Percentiles rank a stretch among this genome's conserved stretches.
phyloP scores from a whole-genome alignment of 2,113 vertebrate species.

The Chlamydotis undulata region DNA sequence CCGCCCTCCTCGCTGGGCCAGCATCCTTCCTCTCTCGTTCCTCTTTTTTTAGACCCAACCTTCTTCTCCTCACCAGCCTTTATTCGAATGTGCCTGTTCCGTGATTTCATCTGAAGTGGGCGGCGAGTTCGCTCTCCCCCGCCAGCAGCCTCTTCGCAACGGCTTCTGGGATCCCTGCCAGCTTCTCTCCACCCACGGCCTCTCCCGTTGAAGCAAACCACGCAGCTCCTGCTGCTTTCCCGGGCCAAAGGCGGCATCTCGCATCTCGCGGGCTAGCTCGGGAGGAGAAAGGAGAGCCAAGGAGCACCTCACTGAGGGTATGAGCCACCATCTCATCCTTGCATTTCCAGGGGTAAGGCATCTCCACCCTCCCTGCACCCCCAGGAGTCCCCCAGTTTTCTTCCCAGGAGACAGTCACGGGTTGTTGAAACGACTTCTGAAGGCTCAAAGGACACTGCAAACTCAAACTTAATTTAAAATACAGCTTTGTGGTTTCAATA shows the following conservation, averaged over 20 bases:
- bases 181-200: slow-evolving; percentile 58
- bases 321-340: accelerated
- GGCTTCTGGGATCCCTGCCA: slow-evolving; percentile 47
- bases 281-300: neutral
- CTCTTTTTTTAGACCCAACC: neutral
- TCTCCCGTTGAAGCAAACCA: slow-evolving; percentile 11
- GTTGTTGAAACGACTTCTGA: accelerated
- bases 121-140: slow-evolving; percentile 41
- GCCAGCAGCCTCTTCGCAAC: slow-evolving; percentile 27
- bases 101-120: slow-evolving; percentile 56
- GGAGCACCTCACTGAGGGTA: neutral
- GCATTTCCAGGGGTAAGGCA: accelerated
- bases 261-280: neutral
- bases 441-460: neutral
- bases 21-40: neutral
- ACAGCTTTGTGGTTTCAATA: neutral
- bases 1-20: neutral
- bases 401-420: accelerated
- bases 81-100: neutral
- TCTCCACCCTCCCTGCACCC: neutral
- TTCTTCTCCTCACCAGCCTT: neutral
- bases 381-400: accelerated
- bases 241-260: neutral
- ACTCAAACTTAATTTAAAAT: neutral
- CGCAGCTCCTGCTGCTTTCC: slow-evolving; percentile 16